Evolutionary conservation across 2,797 vertebrate genomes (phyloP), one percentile per base, ranked within the genome.

Genomic region (Chromobotia macracanthus): DNA sequence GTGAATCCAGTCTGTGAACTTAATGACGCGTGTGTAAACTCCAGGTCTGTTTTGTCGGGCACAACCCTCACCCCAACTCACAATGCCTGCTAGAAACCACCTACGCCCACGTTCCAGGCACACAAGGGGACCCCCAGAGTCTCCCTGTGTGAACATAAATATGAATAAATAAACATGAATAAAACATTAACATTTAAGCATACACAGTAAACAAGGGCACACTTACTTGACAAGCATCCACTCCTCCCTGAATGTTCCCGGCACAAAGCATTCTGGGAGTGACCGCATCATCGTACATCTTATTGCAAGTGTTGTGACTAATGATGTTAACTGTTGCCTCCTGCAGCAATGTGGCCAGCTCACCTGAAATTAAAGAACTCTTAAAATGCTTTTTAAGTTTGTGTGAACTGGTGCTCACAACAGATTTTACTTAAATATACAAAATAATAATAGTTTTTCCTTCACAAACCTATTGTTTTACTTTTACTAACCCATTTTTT

Each of bases 11-110:
- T 95, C 94, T 11, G 92, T 88, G 84, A 97, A 93, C 72, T 93
- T 94, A 0, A 92, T 87, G 87, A 97, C 94, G 84, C 93, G 94
- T 13, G 95, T 94, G 88, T 96, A 96, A 68, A 96, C 95, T 0
- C 95, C 96, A 0, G 95, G 95, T 1, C 94, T 92, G 86, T 94
- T 95, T 80, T 84, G 91, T 55, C 93, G 87, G 19, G 95, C 95
- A 16, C 95, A 96, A 41, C 96, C 95, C 86, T 97, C 95, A 0
- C 95, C 95, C 95, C 95, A 97, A 89, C 95, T 97, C 85, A 96
- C 95, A 5, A 97, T 92, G 51, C 95, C 95, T 0, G 94, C 94
- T 75, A 97, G 89, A 86, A 95, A 97, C 95, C 95, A 96, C 5
- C 93, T 93, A 16, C 87, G 91, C 48, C 92, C 92, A 5, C 88